Base-by-base conservation (phyloP, 2,888 invertebrate genomes). In the Rhagonycha lutea region DNA sequence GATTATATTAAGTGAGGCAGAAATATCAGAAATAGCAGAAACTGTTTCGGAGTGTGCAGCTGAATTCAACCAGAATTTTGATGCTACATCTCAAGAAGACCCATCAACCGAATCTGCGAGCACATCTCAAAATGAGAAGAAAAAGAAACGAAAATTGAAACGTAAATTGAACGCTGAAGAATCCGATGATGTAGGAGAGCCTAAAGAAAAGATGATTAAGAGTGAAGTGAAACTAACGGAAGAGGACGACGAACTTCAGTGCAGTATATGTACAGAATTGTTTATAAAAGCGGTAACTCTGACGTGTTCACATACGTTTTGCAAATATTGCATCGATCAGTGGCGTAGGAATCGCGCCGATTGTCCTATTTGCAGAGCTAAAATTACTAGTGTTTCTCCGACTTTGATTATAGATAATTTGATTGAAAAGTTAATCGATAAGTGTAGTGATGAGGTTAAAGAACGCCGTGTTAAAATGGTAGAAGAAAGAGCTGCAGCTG, bases 291-390 rank as follows among this genome's bases (percentile, higher is more conserved):
- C 95, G 0, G 91, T 91, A 4, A 92, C 93, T 0, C 87, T 95
- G 12, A 92, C 90, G 84, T 95, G 95, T 85, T 91, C 92, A 0
- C 95, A 95, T 83, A 92, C 93, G 0, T 95, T 93, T 84, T 95
- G 95, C 84, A 89, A 90, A 77, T 89, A 91, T 81, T 95, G 95
- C 83, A 94, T 95, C 75, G 87, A 88, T 0, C 87, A 89, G 81
- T 95, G 95, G 95, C 91, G 90, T 82, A 91, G 90, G 80, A 92
- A 91, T 83, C 92, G 92, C 83, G 91, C 87, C 18, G 91, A 92
- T 23, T 95, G 95, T 83, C 95, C 95, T 0, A 92, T 93, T 74
- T 95, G 95, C 86, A 87, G 92, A 74, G 80, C 88, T 2, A 75
- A 78, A 11, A 89, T 91, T 60, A 83, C 85, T 11, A 89, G 90